Conservation (phyloP, 2,888 invertebrate genomes). For the Hipparchia semele region DNA sequence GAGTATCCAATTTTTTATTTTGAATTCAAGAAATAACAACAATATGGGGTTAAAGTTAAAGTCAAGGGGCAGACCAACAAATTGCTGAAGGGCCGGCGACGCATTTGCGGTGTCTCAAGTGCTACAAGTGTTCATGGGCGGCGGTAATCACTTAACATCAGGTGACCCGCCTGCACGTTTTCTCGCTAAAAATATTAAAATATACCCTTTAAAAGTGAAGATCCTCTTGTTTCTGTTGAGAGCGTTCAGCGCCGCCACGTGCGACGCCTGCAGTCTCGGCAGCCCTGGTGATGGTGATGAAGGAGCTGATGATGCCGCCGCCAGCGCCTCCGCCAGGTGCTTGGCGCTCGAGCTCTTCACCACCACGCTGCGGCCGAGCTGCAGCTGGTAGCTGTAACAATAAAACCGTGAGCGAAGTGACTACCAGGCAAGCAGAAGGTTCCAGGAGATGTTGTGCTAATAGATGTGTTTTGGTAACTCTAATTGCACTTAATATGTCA, state of each 20-base stretch:
- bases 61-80: no score
- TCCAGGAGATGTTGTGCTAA: background rate
- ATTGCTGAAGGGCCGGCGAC: no score
- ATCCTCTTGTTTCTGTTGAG: constrained; percentile 63
- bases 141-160: no score
- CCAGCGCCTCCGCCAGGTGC: constrained; percentile 61
- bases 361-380: constrained; percentile 55
- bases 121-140: no score
- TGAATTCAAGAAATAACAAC: no score
- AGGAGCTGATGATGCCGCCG: constrained; percentile 41
- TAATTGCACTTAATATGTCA: no score
- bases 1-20: no score
- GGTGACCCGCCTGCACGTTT: no score
- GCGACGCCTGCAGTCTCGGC: constrained; percentile 41
- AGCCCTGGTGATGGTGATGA: background rate
- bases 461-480: no score
- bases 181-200: no score
- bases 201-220: constrained; percentile 62
- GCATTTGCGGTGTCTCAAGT: no score
- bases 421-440: background rate
- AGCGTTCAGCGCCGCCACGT: constrained; percentile 56
- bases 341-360: constrained; percentile 58
- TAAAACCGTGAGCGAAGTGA: background rate
- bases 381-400: constrained; percentile 57
- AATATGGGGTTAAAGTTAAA: no score